Percentiles rank a stretch among this genome's conserved stretches.
Conservation (phyloP, 2,797 vertebrate genomes). For the Falco biarmicus region DNA sequence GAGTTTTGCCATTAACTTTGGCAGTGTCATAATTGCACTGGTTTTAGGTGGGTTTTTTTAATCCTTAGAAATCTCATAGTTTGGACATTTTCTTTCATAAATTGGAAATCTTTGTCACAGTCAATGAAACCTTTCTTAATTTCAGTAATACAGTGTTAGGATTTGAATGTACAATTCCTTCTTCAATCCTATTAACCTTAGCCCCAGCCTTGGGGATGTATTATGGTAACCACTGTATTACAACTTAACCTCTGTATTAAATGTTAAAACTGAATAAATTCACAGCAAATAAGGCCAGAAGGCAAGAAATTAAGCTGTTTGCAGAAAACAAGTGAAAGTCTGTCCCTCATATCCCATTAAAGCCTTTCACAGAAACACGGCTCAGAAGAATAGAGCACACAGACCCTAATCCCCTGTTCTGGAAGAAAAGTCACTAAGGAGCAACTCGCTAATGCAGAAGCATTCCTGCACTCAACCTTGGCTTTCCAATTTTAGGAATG, state of each 20-base stretch:
- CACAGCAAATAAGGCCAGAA: neutral
- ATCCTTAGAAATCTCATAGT: neutral
- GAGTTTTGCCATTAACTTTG: neutral
- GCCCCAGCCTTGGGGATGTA: neutral
- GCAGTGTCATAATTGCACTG: neutral
- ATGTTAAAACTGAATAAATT: neutral
- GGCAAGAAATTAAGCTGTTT: neutral
- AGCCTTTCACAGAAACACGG: neutral
- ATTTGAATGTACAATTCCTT: neutral
- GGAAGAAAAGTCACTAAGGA: neutral
- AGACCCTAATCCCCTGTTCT: neutral
- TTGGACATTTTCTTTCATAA: neutral
- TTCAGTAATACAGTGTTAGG: neutral
- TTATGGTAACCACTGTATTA: neutral
- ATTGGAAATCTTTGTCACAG: neutral
- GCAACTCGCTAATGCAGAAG: neutral
- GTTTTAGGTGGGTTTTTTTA: neutral
- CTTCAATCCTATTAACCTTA: neutral
- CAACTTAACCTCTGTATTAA: neutral
- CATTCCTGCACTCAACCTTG: neutral
- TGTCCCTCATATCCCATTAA: neutral
- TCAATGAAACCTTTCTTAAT: neutral
- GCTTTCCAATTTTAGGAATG: neutral
- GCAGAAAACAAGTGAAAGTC: neutral
- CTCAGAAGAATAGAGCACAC: neutral